Evolutionary conservation across 2,797 vertebrate species (phyloP).

Genomic region (Hafferia zeledoni): DNA sequence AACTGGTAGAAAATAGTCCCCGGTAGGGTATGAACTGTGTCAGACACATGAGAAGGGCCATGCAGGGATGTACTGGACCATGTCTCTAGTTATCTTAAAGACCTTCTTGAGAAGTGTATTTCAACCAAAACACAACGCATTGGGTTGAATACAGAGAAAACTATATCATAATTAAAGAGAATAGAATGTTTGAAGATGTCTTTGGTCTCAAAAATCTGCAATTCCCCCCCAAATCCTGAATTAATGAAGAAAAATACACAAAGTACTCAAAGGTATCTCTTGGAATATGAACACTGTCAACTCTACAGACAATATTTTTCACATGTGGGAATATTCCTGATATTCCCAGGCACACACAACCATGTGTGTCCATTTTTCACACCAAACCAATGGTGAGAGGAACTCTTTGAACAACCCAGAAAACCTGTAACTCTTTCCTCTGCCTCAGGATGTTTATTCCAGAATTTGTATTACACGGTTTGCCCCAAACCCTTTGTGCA

Average conservation of each 20-base stretch:
- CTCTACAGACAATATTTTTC: not conserved
- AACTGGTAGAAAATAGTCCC: not conserved
- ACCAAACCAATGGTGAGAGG: not conserved
- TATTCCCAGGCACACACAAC: not conserved
- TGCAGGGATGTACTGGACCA: not conserved
- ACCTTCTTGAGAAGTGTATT: not conserved
- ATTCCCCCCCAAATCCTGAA: not conserved
- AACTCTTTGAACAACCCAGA: not conserved
- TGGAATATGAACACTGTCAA: not conserved
- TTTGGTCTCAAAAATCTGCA: not conserved
- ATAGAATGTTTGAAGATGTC: not conserved
- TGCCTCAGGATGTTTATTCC: not conserved
- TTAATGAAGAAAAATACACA: not conserved
- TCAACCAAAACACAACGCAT: not conserved
- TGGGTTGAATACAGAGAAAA: not conserved
- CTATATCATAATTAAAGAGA: not conserved
- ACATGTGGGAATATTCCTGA: not conserved
- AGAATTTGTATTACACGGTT: not conserved
- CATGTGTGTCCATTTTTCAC: not conserved
- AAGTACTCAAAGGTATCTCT: not conserved
- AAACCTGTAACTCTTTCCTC: not conserved
- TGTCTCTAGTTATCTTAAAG: not conserved
- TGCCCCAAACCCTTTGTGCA: not conserved
- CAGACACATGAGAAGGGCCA: accelerated
- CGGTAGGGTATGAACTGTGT: not conserved